Base-by-base conservation (phyloP, 1,140 invertebrate species). In the Camponotus floridanus region DNA sequence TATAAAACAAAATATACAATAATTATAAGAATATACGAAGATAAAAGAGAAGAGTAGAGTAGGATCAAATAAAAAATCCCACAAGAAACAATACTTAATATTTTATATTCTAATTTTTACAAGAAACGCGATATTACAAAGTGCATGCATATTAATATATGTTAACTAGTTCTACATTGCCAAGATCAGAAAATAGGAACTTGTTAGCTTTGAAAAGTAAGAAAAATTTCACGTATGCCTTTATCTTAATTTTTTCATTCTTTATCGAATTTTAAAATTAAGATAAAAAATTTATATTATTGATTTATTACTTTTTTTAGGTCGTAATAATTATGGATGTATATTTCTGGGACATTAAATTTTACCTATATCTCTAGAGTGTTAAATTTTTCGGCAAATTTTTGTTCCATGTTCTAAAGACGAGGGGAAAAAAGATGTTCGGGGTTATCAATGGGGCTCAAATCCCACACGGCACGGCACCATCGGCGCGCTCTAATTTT, bases 401-500 rank as follows among this genome's bases (percentile, higher is more conserved):
- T 51, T 51, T 51, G n/a, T 51, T 15, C 15, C 3, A 15, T n/a
- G 7, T 26, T 26, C 0, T 39, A 65, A 21, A 65, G 36, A 6
- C 6, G 6, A 39, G 26, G 48, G 48, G 15, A 1, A 51, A 1
- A 18, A 13, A 5, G 45, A 13, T 48, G 45, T 51, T 51, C 15
- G 48, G 45, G 15, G 18, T 51, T 51, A 51, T 51, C 48, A 51
- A 51, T 51, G 48, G 15, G 15, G 15, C 36, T 57, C 6, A 57
- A 79, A 79, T 79, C 65, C 48, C 59, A 15, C 26, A 42, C 18
- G 26, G 33, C 62, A 7, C 65, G 76, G 13, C 64, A 26, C 26
- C 21, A 18, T 11, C 36, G 73, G 57, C 33, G 62, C 45, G 79
- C 31, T 83, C 79, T 73, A 83, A 83, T 83, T 83, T 83, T 83